Base-by-base conservation (phyloP, 2,113 vertebrate genomes). In the Stigmatopora argus region DNA sequence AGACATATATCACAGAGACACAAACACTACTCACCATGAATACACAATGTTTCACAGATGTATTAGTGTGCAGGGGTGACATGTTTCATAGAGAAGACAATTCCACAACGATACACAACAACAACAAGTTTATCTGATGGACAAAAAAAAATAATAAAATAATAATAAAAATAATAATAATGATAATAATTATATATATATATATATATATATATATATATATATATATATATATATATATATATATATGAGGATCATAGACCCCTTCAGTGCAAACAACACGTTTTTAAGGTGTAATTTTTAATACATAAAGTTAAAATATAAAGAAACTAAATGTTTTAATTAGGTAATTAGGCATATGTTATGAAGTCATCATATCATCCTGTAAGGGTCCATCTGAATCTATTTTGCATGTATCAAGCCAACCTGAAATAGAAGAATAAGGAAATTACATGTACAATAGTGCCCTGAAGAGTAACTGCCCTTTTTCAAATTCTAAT, bases 331-430 rank as follows among this genome's bases (percentile, higher is more conserved):
- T 56, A 31, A 56, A 56, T 7, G 13, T 4, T 23, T 61, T 7
- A 13, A 21, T 8, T 13, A 44, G 14, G 19, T 12, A 61, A 21
- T 61, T 23, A 15, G 59, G 59, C 11, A 21, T 2, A 38, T 19
- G 15, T 18, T 1, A 8, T 15, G 19, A 13, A 3, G 19, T 2
- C 62, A 63, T 4, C 34, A 2, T 59, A 17, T 65, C 38, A 12
- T 38, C 46, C 13, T 26, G 31, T 35, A 70, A 48, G 57, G 18
- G 14, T 17, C 21, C 57, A 51, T 58, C n/a, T 53, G 31, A 31
- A 47, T 73, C 47, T 86, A 87, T 44, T 85, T 85, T 23, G 81
- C 81, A 51, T 72, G 44, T 62, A 77, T 88, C 71, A 85, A 62
- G 55, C 81, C 67, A 65, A 88, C 47, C 88, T 90, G 69, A n/a